Percentiles rank a stretch among this genome's conserved stretches.
Evolutionary conservation across 2,797 vertebrate genomes (phyloP).

Genomic region (Galagoides demidoff): DNA sequence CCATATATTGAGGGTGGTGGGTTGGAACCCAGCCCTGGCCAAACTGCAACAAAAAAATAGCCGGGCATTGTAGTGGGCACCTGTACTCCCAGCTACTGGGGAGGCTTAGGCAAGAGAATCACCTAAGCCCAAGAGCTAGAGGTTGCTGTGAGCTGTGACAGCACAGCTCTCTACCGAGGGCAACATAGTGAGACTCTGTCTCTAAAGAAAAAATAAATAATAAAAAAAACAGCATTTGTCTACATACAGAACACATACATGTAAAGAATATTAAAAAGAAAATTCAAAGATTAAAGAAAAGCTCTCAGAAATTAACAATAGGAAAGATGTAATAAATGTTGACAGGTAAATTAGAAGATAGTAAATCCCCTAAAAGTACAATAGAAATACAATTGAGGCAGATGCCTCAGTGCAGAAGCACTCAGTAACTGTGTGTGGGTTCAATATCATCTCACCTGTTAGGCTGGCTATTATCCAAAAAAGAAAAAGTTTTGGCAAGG

Average conservation of each 20-base stretch:
- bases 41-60: too few species aligned
- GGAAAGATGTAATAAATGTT: not conserved
- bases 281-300: not conserved
- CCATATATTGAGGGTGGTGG: too few species aligned
- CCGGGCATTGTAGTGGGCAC: too few species aligned
- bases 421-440: not conserved
- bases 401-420: not conserved
- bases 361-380: constrained; percentile 4
- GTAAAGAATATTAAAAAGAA: not conserved
- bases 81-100: too few species aligned
- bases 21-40: too few species aligned
- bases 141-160: too few species aligned
- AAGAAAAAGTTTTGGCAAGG: not conserved
- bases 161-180: too few species aligned
- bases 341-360: not conserved
- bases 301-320: not conserved
- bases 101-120: too few species aligned
- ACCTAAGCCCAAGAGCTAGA: too few species aligned
- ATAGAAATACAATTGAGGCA: not conserved
- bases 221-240: not conserved
- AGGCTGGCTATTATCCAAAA: not conserved
- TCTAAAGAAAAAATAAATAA: not conserved
- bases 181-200: too few species aligned
- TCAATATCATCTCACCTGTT: not conserved
- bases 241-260: not conserved